Conservation (phyloP, 2,797 vertebrate species). For the Rhinoraja longicauda region DNA sequence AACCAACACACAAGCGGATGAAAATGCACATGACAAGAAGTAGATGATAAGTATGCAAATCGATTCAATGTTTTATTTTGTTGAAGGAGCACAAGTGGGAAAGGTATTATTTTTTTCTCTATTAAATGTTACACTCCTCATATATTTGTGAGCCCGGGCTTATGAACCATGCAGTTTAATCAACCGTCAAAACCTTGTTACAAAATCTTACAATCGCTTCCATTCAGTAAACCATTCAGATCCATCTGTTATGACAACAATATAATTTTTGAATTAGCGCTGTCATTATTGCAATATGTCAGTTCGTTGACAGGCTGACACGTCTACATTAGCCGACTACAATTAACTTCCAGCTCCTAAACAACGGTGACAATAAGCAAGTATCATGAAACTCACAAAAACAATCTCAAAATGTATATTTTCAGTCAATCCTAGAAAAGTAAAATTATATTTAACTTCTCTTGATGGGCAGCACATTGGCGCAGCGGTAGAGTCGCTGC, state of each 20-base stretch:
- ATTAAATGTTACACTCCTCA: not conserved
- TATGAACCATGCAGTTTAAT: not conserved
- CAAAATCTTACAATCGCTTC: not conserved
- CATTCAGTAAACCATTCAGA: not conserved
- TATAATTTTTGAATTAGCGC: not conserved
- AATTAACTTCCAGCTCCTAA: no score
- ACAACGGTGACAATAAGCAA: not conserved
- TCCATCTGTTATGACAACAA: not conserved
- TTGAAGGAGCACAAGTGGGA: not conserved
- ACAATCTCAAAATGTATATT: not conserved
- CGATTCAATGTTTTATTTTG: not conserved
- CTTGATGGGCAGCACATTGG: not conserved
- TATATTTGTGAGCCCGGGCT: not conserved
- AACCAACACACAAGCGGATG: not conserved
- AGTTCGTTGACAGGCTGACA: not conserved
- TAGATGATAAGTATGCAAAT: not conserved
- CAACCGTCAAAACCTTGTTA: not conserved
- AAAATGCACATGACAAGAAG: not conserved
- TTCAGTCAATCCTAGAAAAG: not conserved
- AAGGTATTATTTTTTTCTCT: no score
- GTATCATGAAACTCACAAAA: not conserved
- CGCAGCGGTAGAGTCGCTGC: no score
- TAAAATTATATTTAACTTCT: not conserved
- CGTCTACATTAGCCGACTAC: no score
- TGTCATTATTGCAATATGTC: not conserved